These are phyloP conservation scores for Girardinus metallicus DNA, from an alignment of 2,797 vertebrate species.

Conservation along the genomic window DNA sequence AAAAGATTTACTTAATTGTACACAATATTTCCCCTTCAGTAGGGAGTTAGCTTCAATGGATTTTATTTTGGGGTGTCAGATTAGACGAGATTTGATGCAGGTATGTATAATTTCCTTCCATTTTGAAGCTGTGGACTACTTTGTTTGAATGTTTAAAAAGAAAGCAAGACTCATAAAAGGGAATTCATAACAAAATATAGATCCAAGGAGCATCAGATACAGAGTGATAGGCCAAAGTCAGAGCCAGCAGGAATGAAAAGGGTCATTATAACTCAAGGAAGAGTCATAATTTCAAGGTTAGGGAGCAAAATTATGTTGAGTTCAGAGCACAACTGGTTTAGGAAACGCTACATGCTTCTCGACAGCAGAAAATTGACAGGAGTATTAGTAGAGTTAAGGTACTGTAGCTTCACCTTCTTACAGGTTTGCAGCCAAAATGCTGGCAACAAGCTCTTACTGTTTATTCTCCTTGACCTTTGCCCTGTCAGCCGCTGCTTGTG, in stretches of 20 bases:
- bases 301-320: constrained; percentile 13
- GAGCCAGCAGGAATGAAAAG: constrained; percentile 7
- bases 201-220: constrained; percentile 13
- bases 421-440: constrained; percentile 36
- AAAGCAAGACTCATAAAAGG: constrained; percentile 11
- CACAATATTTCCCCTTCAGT: no score
- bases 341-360: constrained; percentile 63
- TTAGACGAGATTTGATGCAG: background rate
- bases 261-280: constrained; percentile 8
- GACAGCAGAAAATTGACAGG: constrained; percentile 50
- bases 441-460: constrained; percentile 86
- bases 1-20: no score
- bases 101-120: background rate
- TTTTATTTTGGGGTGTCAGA: background rate
- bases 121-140: background rate
- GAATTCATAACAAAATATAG: constrained; percentile 11
- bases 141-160: background rate
- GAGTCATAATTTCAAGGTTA: constrained; percentile 7
- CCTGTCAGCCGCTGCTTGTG: constrained; percentile 82
- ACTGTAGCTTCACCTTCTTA: constrained; percentile 21
- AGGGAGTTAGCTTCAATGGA: background rate
- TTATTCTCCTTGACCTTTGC: constrained; percentile 93
- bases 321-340: constrained; percentile 31
- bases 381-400: constrained; percentile 54
- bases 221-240: constrained; percentile 35